Conservation (phyloP, 1,140 invertebrate genomes). For the Panulirus ornatus region DNA sequence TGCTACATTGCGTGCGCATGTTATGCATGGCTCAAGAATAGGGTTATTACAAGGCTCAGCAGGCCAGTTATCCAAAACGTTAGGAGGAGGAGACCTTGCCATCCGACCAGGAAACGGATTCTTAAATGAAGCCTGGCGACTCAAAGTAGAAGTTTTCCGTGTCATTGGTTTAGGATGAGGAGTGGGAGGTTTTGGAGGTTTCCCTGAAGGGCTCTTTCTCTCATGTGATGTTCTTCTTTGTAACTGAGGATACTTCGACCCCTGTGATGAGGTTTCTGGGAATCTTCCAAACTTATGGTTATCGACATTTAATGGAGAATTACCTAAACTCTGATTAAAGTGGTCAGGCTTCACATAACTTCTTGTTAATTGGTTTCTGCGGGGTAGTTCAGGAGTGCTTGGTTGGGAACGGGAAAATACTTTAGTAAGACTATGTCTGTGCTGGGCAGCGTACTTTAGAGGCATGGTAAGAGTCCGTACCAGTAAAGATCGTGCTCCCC, state of each 20-base stretch:
- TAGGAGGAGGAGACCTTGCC: conserved; percentile 45
- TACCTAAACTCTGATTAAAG: conserved; percentile 35
- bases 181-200: conserved; percentile 62
- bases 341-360: conserved; percentile 70
- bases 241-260: not conserved
- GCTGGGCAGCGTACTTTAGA: conserved; percentile 73
- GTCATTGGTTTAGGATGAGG: conserved; percentile 51
- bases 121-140: conserved; percentile 64
- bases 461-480: conserved; percentile 74
- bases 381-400: conserved; percentile 68
- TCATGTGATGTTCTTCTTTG: conserved; percentile 49
- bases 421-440: conserved; percentile 68
- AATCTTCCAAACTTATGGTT: conserved; percentile 19
- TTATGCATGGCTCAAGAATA: conserved; percentile 70
- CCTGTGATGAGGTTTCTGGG: conserved; percentile 16
- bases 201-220: conserved; percentile 38
- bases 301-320: conserved; percentile 42
- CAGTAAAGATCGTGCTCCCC: conserved; percentile 68
- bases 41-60: conserved; percentile 63
- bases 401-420: conserved; percentile 74
- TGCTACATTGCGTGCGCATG: conserved; percentile 72
- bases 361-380: conserved; percentile 59
- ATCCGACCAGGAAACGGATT: conserved; percentile 46
- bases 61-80: conserved; percentile 41
- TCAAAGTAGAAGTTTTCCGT: conserved; percentile 39